These are phyloP conservation scores for Chironex yamaguchii DNA, from an alignment of 30 jellyfish, hydroid and myxozoan species.

Conservation along the genomic window DNA sequence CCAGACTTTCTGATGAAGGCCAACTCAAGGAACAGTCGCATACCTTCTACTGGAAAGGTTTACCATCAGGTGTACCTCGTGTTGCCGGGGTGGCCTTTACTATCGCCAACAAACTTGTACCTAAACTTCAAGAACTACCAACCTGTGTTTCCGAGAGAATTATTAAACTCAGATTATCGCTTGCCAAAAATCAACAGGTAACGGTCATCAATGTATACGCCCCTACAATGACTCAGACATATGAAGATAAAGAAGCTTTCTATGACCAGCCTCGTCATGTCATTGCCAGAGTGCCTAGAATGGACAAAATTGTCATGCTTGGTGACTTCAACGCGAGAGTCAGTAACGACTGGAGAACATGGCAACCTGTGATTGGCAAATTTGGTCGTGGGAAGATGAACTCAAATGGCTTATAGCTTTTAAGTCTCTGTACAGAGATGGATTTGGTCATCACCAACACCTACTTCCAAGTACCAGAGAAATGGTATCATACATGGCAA, in stretches of 20 bases:
- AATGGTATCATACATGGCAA: neutral
- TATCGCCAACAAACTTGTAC: no score
- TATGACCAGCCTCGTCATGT: neutral
- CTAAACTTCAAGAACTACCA: neutral
- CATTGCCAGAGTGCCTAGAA: neutral
- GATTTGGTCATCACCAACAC: neutral
- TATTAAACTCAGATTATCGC: neutral
- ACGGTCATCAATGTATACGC: neutral
- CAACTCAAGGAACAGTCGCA: no score
- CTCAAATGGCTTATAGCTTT: neutral
- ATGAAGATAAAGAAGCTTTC: neutral
- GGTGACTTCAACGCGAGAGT: conserved; percentile 11
- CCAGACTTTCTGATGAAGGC: neutral
- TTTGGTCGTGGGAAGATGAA: neutral
- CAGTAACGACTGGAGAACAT: neutral
- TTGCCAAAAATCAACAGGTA: neutral
- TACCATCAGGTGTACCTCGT: neutral
- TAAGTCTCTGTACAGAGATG: no score
- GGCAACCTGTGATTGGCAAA: neutral
- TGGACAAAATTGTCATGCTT: neutral
- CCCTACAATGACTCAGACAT: neutral
- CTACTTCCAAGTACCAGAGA: neutral
- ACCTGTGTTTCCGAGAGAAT: neutral
- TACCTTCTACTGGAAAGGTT: neutral
- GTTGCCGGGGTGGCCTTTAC: neutral